These are phyloP conservation scores for Ptilonorhynchus violaceus DNA, from an alignment of 2,113 vertebrate genomes.

Conservation along the genomic window DNA sequence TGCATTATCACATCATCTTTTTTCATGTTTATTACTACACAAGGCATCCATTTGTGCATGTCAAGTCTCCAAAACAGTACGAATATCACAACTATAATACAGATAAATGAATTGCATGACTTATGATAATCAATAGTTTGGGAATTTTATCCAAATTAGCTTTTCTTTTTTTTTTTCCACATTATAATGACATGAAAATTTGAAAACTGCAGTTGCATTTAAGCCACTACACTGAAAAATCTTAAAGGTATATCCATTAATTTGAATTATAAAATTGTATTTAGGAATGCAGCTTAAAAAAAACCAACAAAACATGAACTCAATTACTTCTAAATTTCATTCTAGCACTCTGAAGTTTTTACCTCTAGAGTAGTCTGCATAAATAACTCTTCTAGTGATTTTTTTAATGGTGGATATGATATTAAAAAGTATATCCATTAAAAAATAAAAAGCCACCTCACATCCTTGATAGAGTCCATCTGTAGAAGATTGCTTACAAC, in stretches of 20 bases:
- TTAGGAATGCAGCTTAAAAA: background rate
- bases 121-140: background rate
- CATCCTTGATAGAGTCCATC: background rate
- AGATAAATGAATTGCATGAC: background rate
- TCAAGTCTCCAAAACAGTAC: background rate
- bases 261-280: background rate
- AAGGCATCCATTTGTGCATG: background rate
- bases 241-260: background rate
- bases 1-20: background rate
- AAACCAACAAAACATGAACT: background rate
- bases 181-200: background rate
- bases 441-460: background rate
- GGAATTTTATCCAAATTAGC: background rate
- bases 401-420: background rate
- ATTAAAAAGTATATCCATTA: background rate
- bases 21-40: background rate
- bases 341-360: background rate
- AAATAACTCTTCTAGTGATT: background rate
- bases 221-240: background rate
- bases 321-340: background rate
- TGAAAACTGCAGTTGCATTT: background rate
- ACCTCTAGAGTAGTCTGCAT: background rate
- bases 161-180: background rate
- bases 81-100: background rate
- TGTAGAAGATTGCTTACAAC: background rate